These are phyloP conservation scores for Hydrotaea cyrtoneurina DNA, from an alignment of 2,888 invertebrate species.

Conservation along the genomic window DNA sequence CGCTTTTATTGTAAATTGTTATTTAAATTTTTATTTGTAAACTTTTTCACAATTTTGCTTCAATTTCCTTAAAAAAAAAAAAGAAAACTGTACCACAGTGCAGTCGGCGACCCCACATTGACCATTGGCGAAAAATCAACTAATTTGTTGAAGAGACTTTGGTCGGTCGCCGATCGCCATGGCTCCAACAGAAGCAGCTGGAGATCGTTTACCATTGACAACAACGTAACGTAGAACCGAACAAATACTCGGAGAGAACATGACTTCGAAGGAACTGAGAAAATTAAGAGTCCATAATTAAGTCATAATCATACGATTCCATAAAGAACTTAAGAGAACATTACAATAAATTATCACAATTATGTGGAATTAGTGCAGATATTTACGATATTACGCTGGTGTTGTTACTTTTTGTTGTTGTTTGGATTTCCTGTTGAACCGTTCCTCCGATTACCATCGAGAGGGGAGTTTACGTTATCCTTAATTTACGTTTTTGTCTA, in stretches of 20 bases:
- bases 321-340: conserved; percentile 47
- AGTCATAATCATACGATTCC: conserved; percentile 59
- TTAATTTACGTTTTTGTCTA: no score
- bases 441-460: no score
- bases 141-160: conserved; percentile 60
- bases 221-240: conserved; percentile 34
- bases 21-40: no score
- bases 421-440: neutral
- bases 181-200: conserved; percentile 67
- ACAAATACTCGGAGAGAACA: conserved; percentile 2
- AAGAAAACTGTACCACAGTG: conserved; percentile 29
- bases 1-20: no score
- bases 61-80: neutral
- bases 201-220: conserved; percentile 54
- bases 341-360: conserved; percentile 61
- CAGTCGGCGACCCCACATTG: conserved; percentile 64
- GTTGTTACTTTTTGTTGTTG: neutral
- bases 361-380: conserved; percentile 54
- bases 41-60: no score
- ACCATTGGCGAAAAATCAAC: conserved; percentile 56
- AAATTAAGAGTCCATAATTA: conserved; percentile 60
- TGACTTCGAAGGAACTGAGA: conserved; percentile 24
- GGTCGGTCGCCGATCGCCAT: conserved; percentile 40
- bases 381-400: conserved; percentile 26
- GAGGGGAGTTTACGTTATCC: no score